These are phyloP conservation scores for Pandion haliaetus DNA, from an alignment of 2,113 vertebrate genomes.

Conservation along the genomic window DNA sequence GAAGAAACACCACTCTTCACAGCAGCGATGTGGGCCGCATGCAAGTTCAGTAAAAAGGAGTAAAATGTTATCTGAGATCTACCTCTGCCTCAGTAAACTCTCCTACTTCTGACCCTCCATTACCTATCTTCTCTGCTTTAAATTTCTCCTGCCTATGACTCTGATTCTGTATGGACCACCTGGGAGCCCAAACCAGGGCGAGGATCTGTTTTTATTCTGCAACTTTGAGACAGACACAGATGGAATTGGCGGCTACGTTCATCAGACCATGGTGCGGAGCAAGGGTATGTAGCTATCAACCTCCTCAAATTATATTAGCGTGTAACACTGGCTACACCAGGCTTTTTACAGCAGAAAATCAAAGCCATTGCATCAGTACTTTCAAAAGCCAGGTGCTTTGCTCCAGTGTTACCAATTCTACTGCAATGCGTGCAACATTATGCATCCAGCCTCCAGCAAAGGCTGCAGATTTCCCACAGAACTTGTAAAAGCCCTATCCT, in stretches of 20 bases:
- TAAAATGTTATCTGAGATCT: neutral
- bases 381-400: neutral
- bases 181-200: neutral
- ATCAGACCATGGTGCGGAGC: accelerated
- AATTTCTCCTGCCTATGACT: neutral
- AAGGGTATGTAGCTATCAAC: neutral
- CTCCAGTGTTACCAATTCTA: neutral
- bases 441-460: neutral
- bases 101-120: neutral
- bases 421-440: neutral
- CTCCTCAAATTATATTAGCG: neutral
- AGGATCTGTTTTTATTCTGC: neutral
- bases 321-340: neutral
- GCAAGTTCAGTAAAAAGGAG: neutral
- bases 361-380: neutral
- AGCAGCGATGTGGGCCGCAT: neutral
- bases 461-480: neutral
- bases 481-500: neutral
- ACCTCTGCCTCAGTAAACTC: neutral
- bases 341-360: neutral
- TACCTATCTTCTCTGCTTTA: neutral
- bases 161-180: neutral
- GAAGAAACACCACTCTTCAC: neutral
- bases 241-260: neutral
- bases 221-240: neutral